Base-by-base conservation (phyloP, 2,888 invertebrate genomes). In the Ectemnius cavifrons region DNA sequence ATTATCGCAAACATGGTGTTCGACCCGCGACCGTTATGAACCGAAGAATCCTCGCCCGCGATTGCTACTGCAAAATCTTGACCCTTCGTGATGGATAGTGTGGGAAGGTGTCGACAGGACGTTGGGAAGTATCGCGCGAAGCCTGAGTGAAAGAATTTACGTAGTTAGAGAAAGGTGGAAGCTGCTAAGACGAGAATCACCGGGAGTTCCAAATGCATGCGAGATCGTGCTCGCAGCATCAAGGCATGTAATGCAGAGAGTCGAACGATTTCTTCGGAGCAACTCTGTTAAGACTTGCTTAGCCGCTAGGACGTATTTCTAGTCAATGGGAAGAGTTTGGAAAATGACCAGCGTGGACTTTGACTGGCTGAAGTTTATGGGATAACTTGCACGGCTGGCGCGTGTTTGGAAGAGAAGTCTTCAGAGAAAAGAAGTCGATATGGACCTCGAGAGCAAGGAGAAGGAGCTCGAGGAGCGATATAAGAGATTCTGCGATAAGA, bases 1-100 rank as follows among this genome's bases (percentile, higher is more conserved):
- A 73, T 77, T 71, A 63, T 37, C 1, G 37, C 23, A 71, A 68
- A 64, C 47, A 73, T 77, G 77, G 73, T 57, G 73, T 58, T 58
- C 23, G 49, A 13, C 8, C 27, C 49, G 18, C 63, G 56, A 78
- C 73, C 73, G 78, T 78, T 78, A 73, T 62, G 63, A 66, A 66
- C n/a, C 4, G 18, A 16, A 23, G 27, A 47, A 57, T 47, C 16
- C 37, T 47, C 37, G 8, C 57, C 60, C 58, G 18, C 18, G 57
- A 63, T n/a, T 46, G 52, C 70, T 8, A 47, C 16, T 2, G 1
- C 20, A 57, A 71, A 71, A 62, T 57, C 45, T 49, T 23, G 16
- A 14, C 16, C 49, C 45, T 18, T 2, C 28, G 56, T 56, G 14
- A 74, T 71, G 63, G 37, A 61, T n/a, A 60, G 23, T 18, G 27